Base-by-base conservation (phyloP, 2,888 invertebrate species). In the Danaus chrysippus region DNA sequence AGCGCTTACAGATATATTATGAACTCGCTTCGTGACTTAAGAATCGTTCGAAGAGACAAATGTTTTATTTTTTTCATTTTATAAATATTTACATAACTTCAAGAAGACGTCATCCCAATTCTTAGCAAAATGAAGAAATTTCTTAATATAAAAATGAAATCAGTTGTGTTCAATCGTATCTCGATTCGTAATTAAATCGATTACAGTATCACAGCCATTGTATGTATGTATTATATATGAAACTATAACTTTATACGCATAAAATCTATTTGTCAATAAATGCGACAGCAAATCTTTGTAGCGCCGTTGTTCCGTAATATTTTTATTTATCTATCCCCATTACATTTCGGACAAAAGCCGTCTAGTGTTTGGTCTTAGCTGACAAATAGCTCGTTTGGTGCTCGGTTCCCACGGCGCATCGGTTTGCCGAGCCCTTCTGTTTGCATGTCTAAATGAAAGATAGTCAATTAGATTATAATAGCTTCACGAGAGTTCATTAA, bases 271-370 rank as follows among this genome's bases (percentile, higher is more conserved):
- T 46, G 9, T 46, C n/a, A 46, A 10, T 10, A 44, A 17, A 23
- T 13, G 13, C 46, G 10, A 66, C 34, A 54, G 46, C 61, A 53
- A 41, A 64, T 61, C 61, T 67, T 75, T 75, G 74, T 81, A 84
- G 83, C 86, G 86, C 85, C 85, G 76, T 73, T 77, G 77, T 76
- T 75, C 76, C 71, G 70, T 79, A 74, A 77, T 81, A 69, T 80
- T 76, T 74, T 81, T 89, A 86, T 88, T 88, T 90, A 80, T 81
- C 83, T 84, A 84, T 88, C 76, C 87, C 88, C 89, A 89, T 91
- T 88, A 90, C 83, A 82, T 85, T 86, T 86, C 79, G 86, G 87
- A 90, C 89, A 90, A 90, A 86, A 84, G 87, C 78, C 81, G 76
- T 87, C 75, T 81, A 90, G 90, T 89, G 88, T 90, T 90, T 88